phyloP scores from a whole-genome alignment of 2,113 vertebrate species.

The Naja naja region DNA sequence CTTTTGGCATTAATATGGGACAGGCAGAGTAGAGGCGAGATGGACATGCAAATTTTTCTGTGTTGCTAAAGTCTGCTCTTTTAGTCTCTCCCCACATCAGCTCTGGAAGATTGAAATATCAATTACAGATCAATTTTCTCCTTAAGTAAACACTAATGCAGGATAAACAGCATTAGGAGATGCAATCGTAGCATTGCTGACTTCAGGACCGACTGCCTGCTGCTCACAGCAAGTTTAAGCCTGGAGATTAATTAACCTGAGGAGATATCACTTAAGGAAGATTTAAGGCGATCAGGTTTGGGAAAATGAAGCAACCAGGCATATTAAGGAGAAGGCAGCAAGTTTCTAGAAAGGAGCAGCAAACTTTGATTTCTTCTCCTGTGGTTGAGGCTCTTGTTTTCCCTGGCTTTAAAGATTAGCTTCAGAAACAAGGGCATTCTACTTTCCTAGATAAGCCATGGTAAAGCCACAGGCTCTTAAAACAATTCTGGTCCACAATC shows the following conservation, averaged over 20 bases:
- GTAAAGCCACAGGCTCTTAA: constrained; percentile 10
- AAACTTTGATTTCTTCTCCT: background rate
- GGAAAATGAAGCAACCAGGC: constrained; percentile 43
- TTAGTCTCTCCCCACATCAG: constrained; percentile 48
- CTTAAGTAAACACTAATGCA: constrained; percentile 60
- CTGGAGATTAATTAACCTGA: constrained; percentile 61
- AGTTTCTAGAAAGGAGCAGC: background rate
- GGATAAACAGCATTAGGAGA: constrained; percentile 64
- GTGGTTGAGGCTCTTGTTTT: background rate
- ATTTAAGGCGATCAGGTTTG: constrained; percentile 52
- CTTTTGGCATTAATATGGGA: background rate
- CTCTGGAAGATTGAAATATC: constrained; percentile 58
- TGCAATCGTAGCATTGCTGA: constrained; percentile 59
- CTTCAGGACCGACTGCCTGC: constrained; percentile 67
- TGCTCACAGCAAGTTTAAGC: constrained; percentile 64
- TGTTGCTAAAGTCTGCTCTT: constrained; percentile 44
- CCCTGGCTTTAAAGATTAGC: constrained; percentile 23
- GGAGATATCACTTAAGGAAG: constrained; percentile 66
- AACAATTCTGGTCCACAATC: background rate
- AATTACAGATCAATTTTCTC: constrained; percentile 63
- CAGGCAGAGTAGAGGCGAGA: background rate
- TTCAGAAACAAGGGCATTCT: background rate
- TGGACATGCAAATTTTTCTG: background rate
- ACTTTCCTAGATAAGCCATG: constrained; percentile 9
- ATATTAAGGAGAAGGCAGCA: constrained; percentile 16